These are phyloP conservation scores for Eleutherodactylus coqui DNA, from an alignment of 2,797 vertebrate genomes.

Conservation along the genomic window DNA sequence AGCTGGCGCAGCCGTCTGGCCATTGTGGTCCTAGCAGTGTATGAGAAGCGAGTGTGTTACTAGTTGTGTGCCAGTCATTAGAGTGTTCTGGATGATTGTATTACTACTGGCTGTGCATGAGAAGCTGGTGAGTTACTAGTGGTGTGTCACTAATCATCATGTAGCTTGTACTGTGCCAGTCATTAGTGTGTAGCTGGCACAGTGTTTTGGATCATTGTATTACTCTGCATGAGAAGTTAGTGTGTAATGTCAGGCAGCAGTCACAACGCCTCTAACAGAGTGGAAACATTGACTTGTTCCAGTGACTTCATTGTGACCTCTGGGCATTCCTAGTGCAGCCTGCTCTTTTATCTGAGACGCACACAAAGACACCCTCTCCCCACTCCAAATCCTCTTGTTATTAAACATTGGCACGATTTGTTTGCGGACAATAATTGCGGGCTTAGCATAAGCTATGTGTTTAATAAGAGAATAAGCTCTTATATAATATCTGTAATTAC, in stretches of 20 bases:
- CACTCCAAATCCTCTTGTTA: slow-evolving; percentile 26
- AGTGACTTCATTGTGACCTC: slow-evolving; percentile 57
- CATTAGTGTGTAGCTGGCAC: slow-evolving; percentile 17
- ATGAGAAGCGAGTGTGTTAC: neutral
- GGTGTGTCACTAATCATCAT: neutral
- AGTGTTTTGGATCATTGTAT: slow-evolving; percentile 5
- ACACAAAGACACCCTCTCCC: slow-evolving; percentile 45
- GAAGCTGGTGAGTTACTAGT: neutral
- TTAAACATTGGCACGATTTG: slow-evolving; percentile 48
- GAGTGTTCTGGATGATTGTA: neutral
- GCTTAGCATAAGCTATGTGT: slow-evolving; percentile 38
- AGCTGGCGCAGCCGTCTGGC: neutral
- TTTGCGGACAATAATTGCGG: slow-evolving; percentile 31
- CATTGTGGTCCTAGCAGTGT: no score
- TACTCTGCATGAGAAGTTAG: slow-evolving; percentile 8
- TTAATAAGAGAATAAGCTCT: slow-evolving; percentile 18
- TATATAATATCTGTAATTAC: slow-evolving; percentile 15
- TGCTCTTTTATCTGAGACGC: slow-evolving; percentile 46
- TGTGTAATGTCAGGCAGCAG: slow-evolving; percentile 38
- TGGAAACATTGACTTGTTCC: slow-evolving; percentile 58
- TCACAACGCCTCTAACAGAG: slow-evolving; percentile 51
- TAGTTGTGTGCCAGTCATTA: slow-evolving; percentile 1
- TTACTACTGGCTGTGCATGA: neutral
- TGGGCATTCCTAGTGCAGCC: slow-evolving; percentile 50
- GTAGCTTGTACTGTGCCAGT: slow-evolving; percentile 16